Base-by-base conservation (phyloP, 2,888 invertebrate genomes). In the Corythucha ciliata region DNA sequence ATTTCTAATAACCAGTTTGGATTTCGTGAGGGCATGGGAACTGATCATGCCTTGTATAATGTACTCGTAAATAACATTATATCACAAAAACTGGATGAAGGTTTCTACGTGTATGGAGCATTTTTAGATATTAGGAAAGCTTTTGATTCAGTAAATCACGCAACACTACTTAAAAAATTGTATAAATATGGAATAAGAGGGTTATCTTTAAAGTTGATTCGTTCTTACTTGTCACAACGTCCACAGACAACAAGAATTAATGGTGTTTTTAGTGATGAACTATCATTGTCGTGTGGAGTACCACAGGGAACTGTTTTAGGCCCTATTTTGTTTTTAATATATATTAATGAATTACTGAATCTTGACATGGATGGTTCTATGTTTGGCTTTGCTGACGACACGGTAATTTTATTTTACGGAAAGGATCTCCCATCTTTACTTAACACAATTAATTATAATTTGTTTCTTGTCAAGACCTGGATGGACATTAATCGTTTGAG, bases 101-200 rank as follows among this genome's bases (percentile, higher is more conserved):
- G 22, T 2, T 21, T 21, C 4, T 12, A 40, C 7, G 22, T 40
- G n/a, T 40, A 37, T 12, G 22, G 10, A 40, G 22, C 20, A 2
- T 21, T 21, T 21, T 40, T 18, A 25, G 22, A 21, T 10, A 40
- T 21, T 21, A 21, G 22, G 12, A 6, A 40, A 40, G 40, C 22
- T 16, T 40, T 40, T 21, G 21, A 21, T 40, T 40, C 40, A n/a
- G 40, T 40, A n/a, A 40, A 40, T 40, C 40, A 40, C 40, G 22
- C 22, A 40, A 22, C 14, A 3, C 40, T 21, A 21, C 40, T 40
- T 40, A 21, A 40, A 40, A 40, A 40, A 40, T 40, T 40, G 22
- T 40, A 39, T 39, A 20, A 14, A 16, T 39, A 39, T 14, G 18
- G 39, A 22, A 29, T 29, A 29, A 29, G 29, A 29, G 29, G 29